Base-by-base conservation (phyloP, 2,888 invertebrate species). In the Drosophila yooni region DNA sequence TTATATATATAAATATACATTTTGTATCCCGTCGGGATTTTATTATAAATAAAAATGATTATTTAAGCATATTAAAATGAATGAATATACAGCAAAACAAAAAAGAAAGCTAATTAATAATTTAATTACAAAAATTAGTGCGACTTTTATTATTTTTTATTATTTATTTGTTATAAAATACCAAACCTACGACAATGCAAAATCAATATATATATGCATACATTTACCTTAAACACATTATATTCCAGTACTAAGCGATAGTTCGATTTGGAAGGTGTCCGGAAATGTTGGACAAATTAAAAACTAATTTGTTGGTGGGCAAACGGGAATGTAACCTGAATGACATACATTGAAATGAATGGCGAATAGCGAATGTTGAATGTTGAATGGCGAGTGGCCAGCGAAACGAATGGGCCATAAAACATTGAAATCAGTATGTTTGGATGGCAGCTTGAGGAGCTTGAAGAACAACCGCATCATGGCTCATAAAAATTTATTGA, bases 401-500 rank as follows among this genome's bases (percentile, higher is more conserved):
- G 46, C 46, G 25, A 46, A 46, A 46, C 74, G 82, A 79, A 85
- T 82, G 66, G 79, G 70, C 70, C 80, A 86, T 85, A 85, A 86
- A 85, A 88, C 87, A 85, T 85, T 80, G 89, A 74, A 85, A 85
- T 85, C 87, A 87, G 89, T 86, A 89, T 83, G 74, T 81, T 81
- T 54, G 67, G 67, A 67, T 61, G 74, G 62, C 89, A 72, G 79
- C 82, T 79, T 69, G 63, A 90, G 76, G 81, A 88, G 76, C 82
- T 82, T 67, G 64, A 89, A 81, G 87, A 88, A 78, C 81, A 57
- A 70, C 87, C 87, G 70, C 85, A 88, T 90, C 76, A 85, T 90
- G 89, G 85, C 82, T 87, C 89, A 91, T 88, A 88, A 88, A 88
- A 91, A 91, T 91, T 91, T 88, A 91, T 88, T 82, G 88, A 82